A percentile compares a stretch with the other conserved stretches of the same genome.
Evolutionary conservation across 23 tunicate species (phyloP).

Genomic region (Halocynthia aurantium): DNA sequence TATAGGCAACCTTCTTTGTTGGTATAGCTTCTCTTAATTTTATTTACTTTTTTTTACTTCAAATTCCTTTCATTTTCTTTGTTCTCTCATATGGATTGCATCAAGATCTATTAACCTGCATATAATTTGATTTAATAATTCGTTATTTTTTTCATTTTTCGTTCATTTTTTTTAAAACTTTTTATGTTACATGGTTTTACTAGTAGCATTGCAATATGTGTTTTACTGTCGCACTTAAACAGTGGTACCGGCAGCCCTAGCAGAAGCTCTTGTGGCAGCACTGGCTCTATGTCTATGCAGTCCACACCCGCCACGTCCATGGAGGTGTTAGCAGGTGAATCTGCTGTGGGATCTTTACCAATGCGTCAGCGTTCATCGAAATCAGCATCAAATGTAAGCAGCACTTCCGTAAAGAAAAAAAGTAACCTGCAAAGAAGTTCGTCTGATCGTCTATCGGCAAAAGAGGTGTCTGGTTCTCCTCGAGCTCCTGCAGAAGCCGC

Average conservation of each 20-base stretch:
- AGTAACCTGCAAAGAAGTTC: slow-evolving; percentile 52
- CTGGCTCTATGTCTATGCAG: slow-evolving; percentile 8
- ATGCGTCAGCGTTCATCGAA: not conserved
- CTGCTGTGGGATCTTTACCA: not conserved
- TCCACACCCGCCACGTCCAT: not conserved
- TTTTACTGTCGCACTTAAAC: not conserved
- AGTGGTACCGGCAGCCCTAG: slow-evolving; percentile 23
- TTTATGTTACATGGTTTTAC: too few relatives aligned
- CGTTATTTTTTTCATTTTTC: too few relatives aligned
- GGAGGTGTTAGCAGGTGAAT: slow-evolving; percentile 13
- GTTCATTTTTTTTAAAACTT: too few relatives aligned
- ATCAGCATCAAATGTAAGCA: not conserved
- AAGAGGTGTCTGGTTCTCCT: slow-evolving; percentile 2
- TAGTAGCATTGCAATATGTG: too few relatives aligned
- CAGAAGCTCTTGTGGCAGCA: slow-evolving; percentile 1
- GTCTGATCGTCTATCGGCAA: slow-evolving; percentile 32
- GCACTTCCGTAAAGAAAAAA: not conserved
- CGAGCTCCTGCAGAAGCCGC: not conserved
- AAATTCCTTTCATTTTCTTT: too few relatives aligned
- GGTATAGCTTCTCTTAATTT: too few relatives aligned
- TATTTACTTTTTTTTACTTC: too few relatives aligned
- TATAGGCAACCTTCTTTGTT: too few relatives aligned
- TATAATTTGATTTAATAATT: too few relatives aligned
- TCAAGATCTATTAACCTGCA: too few relatives aligned
- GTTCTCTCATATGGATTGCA: too few relatives aligned